Percentiles rank a stretch among this genome's conserved stretches.
Evolutionary conservation across 1,140 invertebrate species (phyloP).

Genomic region (Lepidurus apus): DNA sequence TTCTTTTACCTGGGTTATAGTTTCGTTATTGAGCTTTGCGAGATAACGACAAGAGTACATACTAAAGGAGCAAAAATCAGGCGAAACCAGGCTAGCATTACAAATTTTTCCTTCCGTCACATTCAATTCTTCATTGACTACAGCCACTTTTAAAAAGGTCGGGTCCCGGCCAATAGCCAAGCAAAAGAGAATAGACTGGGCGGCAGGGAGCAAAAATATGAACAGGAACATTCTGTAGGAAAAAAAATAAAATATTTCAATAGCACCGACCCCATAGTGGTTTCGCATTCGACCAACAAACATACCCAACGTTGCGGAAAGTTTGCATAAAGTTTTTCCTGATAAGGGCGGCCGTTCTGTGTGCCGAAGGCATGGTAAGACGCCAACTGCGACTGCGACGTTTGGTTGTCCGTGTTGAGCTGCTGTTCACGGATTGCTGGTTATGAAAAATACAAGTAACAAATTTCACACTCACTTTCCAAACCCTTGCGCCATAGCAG

Average conservation of each 20-base stretch:
- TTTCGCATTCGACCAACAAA: conserved; percentile 21
- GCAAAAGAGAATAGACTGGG: conserved; percentile 94
- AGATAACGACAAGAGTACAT: conserved; percentile 71
- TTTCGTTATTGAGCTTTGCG: conserved; percentile 56
- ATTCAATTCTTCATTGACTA: conserved; percentile 77
- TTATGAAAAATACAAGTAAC: not conserved
- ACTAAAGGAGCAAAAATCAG: conserved; percentile 58
- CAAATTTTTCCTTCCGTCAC: conserved; percentile 38
- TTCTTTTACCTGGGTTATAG: conserved; percentile 52
- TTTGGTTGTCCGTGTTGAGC: conserved; percentile 25
- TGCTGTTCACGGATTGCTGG: conserved; percentile 26
- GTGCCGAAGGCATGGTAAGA: conserved; percentile 29
- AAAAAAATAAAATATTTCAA: conserved; percentile 26
- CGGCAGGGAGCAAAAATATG: conserved; percentile 82
- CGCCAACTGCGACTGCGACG: conserved; percentile 28
- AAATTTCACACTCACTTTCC: not conserved
- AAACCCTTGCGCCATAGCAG: not conserved
- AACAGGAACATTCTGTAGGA: conserved; percentile 73
- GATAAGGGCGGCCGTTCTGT: conserved; percentile 56
- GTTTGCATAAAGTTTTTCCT: conserved; percentile 90
- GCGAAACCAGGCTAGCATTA: conserved; percentile 44
- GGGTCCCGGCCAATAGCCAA: conserved; percentile 88
- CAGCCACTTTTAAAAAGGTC: conserved; percentile 69
- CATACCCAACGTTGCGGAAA: conserved; percentile 85
- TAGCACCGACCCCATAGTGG: not conserved